Evolutionary conservation across 2,113 vertebrate species (phyloP).

Genomic region (Collichthys lucidus): DNA sequence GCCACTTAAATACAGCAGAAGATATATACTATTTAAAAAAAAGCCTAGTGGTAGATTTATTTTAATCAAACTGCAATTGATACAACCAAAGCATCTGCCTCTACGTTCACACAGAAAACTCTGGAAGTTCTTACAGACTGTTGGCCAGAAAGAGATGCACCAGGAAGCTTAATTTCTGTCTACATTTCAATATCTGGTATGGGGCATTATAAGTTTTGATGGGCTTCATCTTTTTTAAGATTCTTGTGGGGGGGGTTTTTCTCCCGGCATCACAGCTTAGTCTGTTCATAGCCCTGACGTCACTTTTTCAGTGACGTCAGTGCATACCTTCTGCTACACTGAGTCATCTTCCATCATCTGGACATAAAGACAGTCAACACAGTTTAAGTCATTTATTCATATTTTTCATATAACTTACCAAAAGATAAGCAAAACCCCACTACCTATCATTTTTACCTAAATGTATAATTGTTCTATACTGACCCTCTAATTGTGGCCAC

Average conservation of each 20-base stretch:
- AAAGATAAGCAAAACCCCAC: background rate
- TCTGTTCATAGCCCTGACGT: background rate
- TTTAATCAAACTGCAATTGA: background rate
- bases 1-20: background rate
- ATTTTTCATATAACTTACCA: background rate
- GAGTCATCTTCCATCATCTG: constrained; percentile 33
- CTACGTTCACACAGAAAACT: background rate
- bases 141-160: no score
- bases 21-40: constrained; percentile 1
- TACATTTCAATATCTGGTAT: background rate
- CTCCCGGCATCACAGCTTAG: background rate
- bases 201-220: background rate
- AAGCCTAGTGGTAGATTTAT: background rate
- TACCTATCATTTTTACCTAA: background rate
- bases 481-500: background rate
- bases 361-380: constrained; percentile 5
- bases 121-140: background rate
- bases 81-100: background rate
- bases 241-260: background rate
- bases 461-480: background rate
- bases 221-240: background rate
- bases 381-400: background rate
- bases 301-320: constrained; percentile 13
- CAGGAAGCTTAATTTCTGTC: constrained; percentile 1
- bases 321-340: constrained; percentile 13